Conservation (phyloP, 1,140 invertebrate genomes). For the Drosophila cardini region DNA sequence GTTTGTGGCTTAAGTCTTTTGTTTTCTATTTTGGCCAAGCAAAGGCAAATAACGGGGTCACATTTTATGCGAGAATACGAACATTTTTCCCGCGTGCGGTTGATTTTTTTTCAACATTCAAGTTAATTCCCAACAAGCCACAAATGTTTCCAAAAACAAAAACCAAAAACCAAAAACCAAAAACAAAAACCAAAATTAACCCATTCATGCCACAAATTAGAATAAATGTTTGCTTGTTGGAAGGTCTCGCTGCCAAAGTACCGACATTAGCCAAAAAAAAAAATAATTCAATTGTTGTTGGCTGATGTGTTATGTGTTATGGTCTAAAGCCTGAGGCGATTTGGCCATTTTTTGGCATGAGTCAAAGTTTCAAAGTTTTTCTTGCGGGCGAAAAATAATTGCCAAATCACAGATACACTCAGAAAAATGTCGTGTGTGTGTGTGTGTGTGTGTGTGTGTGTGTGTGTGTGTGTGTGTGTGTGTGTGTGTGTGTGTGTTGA, state of each 20-base stretch:
- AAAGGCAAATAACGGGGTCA: constrained; percentile 44
- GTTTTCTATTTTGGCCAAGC: constrained; percentile 31
- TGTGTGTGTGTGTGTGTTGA: constrained; percentile 28
- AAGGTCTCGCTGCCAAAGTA: constrained; percentile 70
- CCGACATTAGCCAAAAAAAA: constrained; percentile 63
- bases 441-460: constrained; percentile 20
- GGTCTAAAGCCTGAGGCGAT: constrained; percentile 62
- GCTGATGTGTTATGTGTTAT: constrained; percentile 28
- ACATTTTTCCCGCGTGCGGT: constrained; percentile 41
- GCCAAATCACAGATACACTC: constrained; percentile 50
- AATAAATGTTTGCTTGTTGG: constrained; percentile 68
- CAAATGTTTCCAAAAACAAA: constrained; percentile 47
- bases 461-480: not conserved
- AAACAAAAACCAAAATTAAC: constrained; percentile 40
- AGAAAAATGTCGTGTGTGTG: constrained; percentile 35
- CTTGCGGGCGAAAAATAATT: constrained; percentile 58
- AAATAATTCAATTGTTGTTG: constrained; percentile 65
- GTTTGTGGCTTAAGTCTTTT: constrained; percentile 50
- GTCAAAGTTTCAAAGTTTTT: constrained; percentile 55
- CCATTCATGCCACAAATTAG: constrained; percentile 69
- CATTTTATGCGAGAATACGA: constrained; percentile 20
- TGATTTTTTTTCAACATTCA: constrained; percentile 19
- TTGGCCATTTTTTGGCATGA: constrained; percentile 48
- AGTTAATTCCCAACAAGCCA: constrained; percentile 23
- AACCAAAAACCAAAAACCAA: constrained; percentile 3